A percentile compares a stretch with the other conserved stretches of the same genome.
Conservation (phyloP, 2,888 invertebrate species). For the Alloplasta piceator region DNA sequence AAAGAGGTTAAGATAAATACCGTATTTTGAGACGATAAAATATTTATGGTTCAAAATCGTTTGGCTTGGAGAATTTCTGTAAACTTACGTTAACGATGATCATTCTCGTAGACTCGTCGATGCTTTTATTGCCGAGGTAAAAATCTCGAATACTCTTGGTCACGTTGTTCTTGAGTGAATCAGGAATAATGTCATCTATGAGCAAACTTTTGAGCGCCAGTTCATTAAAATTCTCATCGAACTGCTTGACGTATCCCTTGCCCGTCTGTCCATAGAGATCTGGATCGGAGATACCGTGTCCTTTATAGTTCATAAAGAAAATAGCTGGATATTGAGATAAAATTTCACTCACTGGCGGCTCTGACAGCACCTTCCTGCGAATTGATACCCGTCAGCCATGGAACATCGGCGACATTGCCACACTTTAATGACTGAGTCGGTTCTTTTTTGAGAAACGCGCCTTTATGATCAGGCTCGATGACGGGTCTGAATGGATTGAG, state of each 20-base stretch:
- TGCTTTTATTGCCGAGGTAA: conserved; percentile 85
- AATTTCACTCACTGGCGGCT: conserved; percentile 84
- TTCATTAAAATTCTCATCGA: conserved; percentile 85
- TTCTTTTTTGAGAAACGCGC: too few species aligned
- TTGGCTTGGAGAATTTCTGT: not conserved
- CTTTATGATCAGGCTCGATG: too few species aligned
- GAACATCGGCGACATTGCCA: conserved; percentile 85
- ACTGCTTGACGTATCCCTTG: conserved; percentile 84
- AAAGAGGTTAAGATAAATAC: not conserved
- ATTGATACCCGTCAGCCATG: conserved; percentile 90
- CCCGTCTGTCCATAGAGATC: conserved; percentile 81
- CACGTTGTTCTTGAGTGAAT: conserved; percentile 80
- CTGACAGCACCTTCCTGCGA: conserved; percentile 90
- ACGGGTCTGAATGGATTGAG: too few species aligned
- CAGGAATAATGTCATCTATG: conserved; percentile 85
- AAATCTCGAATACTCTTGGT: conserved; percentile 85
- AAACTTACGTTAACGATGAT: conserved; percentile 86
- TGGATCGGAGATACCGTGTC: conserved; percentile 81
- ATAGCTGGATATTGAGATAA: too few species aligned
- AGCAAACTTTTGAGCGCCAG: conserved; percentile 87
- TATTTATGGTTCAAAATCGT: too few species aligned
- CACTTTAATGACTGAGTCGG: conserved; percentile 84
- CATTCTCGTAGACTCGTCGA: conserved; percentile 83
- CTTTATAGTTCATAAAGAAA: too few species aligned
- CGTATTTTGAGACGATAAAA: too few species aligned